Evolutionary conservation across 2,888 invertebrate genomes (phyloP).

Genomic region (Sphaerophoria taeniata): DNA sequence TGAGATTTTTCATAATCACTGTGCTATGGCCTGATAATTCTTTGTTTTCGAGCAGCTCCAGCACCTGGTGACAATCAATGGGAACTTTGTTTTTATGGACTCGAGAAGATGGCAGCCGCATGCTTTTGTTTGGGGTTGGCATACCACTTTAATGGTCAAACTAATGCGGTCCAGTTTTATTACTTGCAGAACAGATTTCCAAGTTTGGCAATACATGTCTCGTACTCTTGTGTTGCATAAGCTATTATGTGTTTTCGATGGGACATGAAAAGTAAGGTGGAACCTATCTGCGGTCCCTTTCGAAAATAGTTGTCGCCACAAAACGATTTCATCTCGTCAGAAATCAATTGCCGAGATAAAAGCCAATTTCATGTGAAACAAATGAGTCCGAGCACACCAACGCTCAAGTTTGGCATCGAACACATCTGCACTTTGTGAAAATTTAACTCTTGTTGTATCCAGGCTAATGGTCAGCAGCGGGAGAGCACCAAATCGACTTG

Average conservation of each 20-base stretch:
- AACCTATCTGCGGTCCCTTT: slow-evolving; percentile 53
- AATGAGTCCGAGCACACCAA: slow-evolving; percentile 59
- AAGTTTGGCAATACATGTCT: slow-evolving; percentile 54
- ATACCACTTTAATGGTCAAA: slow-evolving; percentile 52
- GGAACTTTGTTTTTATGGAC: no score
- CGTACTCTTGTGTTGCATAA: slow-evolving; percentile 54
- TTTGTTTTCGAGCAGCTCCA: slow-evolving; percentile 2
- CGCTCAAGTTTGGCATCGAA: slow-evolving; percentile 9
- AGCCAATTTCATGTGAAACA: slow-evolving; percentile 70
- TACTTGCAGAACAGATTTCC: slow-evolving; percentile 50
- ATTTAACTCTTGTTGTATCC: slow-evolving; percentile 63
- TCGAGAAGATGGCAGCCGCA: no score
- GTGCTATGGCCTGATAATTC: no score
- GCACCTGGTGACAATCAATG: slow-evolving; percentile 63
- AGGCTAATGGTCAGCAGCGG: slow-evolving; percentile 26
- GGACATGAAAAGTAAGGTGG: slow-evolving; percentile 17
- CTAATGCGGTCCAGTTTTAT: slow-evolving; percentile 66
- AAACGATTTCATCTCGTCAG: slow-evolving; percentile 71
- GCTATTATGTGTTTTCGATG: slow-evolving; percentile 12
- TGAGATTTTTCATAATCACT: slow-evolving; percentile 68
- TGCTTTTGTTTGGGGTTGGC: slow-evolving; percentile 59
- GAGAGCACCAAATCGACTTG: slow-evolving; percentile 14
- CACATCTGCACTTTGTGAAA: slow-evolving; percentile 34
- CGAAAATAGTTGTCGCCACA: slow-evolving; percentile 65
- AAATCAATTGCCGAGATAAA: slow-evolving; percentile 72